Conservation (phyloP, 2,797 vertebrate species). For the Poeciliopsis paucimaculata region DNA sequence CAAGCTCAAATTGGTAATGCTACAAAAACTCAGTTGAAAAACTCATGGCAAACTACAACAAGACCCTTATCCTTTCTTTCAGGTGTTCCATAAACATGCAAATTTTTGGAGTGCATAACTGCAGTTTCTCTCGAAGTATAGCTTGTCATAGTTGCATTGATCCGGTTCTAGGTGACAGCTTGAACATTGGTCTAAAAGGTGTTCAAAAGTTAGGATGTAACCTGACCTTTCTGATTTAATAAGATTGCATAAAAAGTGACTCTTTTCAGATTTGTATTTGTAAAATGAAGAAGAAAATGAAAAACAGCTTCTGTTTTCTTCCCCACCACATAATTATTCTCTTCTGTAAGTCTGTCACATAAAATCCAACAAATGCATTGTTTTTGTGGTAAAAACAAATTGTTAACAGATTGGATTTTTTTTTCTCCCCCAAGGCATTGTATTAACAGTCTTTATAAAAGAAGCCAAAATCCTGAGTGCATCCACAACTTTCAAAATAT, state of each 20-base stretch:
- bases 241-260: not conserved
- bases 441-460: not conserved
- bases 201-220: not conserved
- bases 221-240: not conserved
- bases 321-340: not conserved
- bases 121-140: not conserved
- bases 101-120: not conserved
- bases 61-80: not conserved
- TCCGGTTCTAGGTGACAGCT: not conserved
- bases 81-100: not conserved
- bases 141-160: not conserved
- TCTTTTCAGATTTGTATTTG: not conserved
- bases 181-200: not conserved
- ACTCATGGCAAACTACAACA: not conserved
- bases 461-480: not conserved
- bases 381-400: not conserved
- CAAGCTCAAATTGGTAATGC: not conserved
- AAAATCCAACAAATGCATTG: not conserved
- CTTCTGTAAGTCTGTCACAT: not conserved
- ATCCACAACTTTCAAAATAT: not conserved
- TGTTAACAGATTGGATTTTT: no score
- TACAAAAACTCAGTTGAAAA: not conserved
- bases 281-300: not conserved
- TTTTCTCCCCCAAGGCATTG: not conserved
- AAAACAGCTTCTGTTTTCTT: not conserved